A percentile compares a stretch with the other conserved stretches of the same genome.
These are phyloP conservation scores for Tragelaphus buxtoni DNA, from an alignment of 2,113 vertebrate genomes.

Conservation along the genomic window DNA sequence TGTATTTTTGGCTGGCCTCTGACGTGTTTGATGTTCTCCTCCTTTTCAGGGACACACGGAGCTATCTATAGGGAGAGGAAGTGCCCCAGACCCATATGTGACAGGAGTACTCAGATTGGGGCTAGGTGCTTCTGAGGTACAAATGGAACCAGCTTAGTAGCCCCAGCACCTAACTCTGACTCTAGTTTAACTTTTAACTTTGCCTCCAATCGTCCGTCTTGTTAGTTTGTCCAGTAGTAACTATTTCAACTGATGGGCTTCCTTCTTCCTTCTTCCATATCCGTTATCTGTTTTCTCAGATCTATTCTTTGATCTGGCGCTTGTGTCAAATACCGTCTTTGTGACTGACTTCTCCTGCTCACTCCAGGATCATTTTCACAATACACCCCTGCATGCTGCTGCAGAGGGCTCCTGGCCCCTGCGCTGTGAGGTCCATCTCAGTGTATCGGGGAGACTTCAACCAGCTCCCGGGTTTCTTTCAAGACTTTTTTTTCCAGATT, in stretches of 20 bases:
- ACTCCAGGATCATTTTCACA: not conserved
- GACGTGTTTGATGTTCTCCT: not conserved
- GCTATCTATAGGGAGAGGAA: not conserved
- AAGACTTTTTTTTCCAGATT: not conserved
- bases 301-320: not conserved
- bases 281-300: not conserved
- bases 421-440: not conserved
- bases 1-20: not conserved
- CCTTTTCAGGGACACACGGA: not conserved
- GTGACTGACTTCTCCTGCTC: not conserved
- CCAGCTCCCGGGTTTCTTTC: not conserved
- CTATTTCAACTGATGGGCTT: not conserved
- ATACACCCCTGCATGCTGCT: not conserved
- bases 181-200: not conserved
- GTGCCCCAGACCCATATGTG: accelerated
- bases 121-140: not conserved
- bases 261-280: not conserved
- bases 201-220: not conserved
- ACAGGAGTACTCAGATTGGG: not conserved
- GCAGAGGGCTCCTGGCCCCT: not conserved
- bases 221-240: not conserved
- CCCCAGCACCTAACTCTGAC: not conserved
- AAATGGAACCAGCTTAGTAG: not conserved
- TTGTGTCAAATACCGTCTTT: not conserved
- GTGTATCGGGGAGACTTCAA: not conserved